A percentile compares a stretch with the other conserved stretches of the same genome.
phyloP scores from a whole-genome alignment of 1,140 invertebrate genomes.

The Pararge aegeria region DNA sequence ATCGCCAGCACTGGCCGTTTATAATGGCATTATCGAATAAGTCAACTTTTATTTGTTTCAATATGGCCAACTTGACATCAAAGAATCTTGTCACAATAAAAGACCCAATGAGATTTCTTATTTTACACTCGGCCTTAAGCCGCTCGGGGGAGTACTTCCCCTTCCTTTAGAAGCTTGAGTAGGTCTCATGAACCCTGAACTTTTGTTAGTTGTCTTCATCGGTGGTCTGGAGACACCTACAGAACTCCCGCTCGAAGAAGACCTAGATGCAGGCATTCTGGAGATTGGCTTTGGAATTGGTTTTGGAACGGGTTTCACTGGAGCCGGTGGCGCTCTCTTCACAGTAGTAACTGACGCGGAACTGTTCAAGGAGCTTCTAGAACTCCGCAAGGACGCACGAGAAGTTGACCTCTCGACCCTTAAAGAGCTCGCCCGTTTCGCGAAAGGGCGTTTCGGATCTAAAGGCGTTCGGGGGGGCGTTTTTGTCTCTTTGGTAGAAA shows the following conservation, averaged over 20 bases:
- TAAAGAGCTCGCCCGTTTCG: slow-evolving; percentile 59
- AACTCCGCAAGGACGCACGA: slow-evolving; percentile 88
- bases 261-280: slow-evolving; percentile 84
- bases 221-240: slow-evolving; percentile 77
- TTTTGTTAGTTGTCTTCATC: slow-evolving; percentile 49
- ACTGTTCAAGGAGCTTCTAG: slow-evolving; percentile 90
- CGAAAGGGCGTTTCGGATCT: slow-evolving; percentile 54
- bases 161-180: slow-evolving; percentile 76
- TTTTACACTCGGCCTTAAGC: slow-evolving; percentile 48
- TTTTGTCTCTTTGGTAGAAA: slow-evolving; percentile 66
- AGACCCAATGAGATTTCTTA: slow-evolving; percentile 23
- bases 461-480: slow-evolving; percentile 61
- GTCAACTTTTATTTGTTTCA: slow-evolving; percentile 13
- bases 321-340: slow-evolving; percentile 80
- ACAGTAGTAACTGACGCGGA: slow-evolving; percentile 90
- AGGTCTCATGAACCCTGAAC: slow-evolving; percentile 81
- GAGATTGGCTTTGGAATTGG: slow-evolving; percentile 60
- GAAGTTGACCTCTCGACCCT: slow-evolving; percentile 68
- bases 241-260: slow-evolving; percentile 86
- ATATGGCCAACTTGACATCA: neutral
- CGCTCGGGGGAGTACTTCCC: slow-evolving; percentile 40
- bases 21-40: slow-evolving; percentile 22
- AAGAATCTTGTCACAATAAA: slow-evolving; percentile 8
- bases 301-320: slow-evolving; percentile 54
- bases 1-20: slow-evolving; percentile 18